Evolutionary conservation across 2,113 vertebrate species (phyloP).

Genomic region (Podiceps cristatus): DNA sequence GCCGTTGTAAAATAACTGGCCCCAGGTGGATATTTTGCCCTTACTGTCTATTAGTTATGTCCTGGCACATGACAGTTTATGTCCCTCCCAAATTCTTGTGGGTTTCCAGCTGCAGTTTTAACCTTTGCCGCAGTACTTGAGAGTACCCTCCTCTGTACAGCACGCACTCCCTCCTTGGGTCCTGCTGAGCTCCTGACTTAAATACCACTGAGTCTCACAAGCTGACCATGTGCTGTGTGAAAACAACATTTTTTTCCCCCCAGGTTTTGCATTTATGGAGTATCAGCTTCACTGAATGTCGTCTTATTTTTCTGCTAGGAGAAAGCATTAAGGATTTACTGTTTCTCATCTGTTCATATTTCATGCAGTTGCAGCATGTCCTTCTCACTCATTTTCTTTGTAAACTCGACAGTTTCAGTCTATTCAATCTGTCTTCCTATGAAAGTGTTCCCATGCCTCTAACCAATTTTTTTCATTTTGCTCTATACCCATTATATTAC

Average conservation of each 20-base stretch:
- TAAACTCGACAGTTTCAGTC: not conserved
- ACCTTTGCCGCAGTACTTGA: not conserved
- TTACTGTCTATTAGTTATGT: not conserved
- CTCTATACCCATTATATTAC: not conserved
- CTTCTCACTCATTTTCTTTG: not conserved
- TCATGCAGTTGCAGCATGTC: not conserved
- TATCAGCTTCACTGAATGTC: not conserved
- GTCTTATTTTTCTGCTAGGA: not conserved
- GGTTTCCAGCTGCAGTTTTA: not conserved
- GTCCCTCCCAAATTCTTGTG: not conserved
- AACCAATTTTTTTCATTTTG: not conserved
- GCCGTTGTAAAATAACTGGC: not conserved
- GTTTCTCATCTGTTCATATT: not conserved
- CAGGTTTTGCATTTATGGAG: not conserved
- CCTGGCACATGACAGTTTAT: not conserved
- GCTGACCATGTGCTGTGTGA: not conserved
- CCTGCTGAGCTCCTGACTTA: not conserved
- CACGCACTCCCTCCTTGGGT: accelerated
- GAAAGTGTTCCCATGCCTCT: not conserved
- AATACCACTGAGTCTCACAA: not conserved
- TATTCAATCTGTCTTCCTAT: not conserved
- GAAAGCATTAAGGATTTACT: not conserved
- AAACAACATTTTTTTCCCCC: not conserved
- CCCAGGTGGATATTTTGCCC: not conserved
- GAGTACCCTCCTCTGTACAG: not conserved